Base-by-base conservation (phyloP, 2,113 vertebrate genomes). In the Connochaetes taurinus region DNA sequence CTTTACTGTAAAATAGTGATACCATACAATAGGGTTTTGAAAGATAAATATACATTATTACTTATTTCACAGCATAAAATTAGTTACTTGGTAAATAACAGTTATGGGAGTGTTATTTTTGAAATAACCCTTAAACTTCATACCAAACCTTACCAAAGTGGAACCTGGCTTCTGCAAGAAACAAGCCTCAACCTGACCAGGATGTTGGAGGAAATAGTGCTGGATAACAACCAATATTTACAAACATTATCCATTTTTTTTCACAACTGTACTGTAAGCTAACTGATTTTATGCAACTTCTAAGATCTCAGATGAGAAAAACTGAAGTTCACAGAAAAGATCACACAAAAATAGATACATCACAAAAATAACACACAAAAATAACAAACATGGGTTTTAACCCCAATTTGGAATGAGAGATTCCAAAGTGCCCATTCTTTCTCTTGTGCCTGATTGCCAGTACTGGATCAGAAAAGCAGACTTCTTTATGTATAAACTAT, bases 401-500 rank as follows among this genome's bases (percentile, higher is more conserved):
- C 23, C 27, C 14, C 2, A 31, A 0, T 47, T 89, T 83, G 27
- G 55, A 92, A 43, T 31, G 9, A 16, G 10, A 29, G 31, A 67
- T 55, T 91, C 31, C 1, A 1, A 83, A 64, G 7, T 50, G 7
- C 27, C 4, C 36, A 13, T 58, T 23, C 15, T 53, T 33, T 50
- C 43, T 52, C 25, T n/a, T 57, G 15, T 7, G 50, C 9, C 52
- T 33, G 50, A 21, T 67, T 60, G 7, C 9, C 3, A 29, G 33
- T 29, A 33, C 45, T 76, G 33, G n/a, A 40, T 95, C 25, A 88
- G 40, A 96, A 90, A 84, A 93, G 17, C n/a, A 94, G 27, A 31
- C 19, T 67, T 92, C 55, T 92, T 86, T 95, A 89, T 82, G 94
- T 93, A 83, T 87, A 62, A 97, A 40, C 67, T 76, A 88, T 67